Conservation (phyloP, 2,113 vertebrate species). For the Lathamus discolor region DNA sequence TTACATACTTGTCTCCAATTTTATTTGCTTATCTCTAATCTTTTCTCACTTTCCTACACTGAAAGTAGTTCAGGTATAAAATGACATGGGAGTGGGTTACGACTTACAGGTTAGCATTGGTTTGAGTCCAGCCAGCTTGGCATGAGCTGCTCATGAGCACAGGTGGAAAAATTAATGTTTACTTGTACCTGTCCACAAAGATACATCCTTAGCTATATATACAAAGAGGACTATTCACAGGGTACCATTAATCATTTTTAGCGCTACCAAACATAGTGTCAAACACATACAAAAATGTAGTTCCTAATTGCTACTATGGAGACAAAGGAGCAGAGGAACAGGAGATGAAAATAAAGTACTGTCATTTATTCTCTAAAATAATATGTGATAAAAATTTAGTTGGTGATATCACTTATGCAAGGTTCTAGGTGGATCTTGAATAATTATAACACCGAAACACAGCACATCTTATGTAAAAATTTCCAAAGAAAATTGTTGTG, state of each 20-base stretch:
- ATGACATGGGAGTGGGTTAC: background rate
- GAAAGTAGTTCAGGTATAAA: background rate
- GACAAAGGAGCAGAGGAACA: constrained; percentile 16
- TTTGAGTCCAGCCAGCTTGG: background rate
- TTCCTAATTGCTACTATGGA: constrained; percentile 41
- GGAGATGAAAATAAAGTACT: constrained; percentile 26
- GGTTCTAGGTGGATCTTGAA: background rate
- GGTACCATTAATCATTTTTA: constrained; percentile 43
- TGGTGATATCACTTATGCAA: background rate
- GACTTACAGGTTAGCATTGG: background rate
- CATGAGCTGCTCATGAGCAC: background rate
- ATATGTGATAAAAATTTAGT: background rate
- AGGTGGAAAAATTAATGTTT: constrained; percentile 20
- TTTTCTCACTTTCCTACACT: background rate
- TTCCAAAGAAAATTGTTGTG: background rate
- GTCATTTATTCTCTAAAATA: constrained; percentile 14
- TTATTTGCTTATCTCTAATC: background rate
- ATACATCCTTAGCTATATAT: background rate
- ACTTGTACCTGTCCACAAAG: background rate
- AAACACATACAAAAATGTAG: background rate
- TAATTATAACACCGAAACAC: background rate
- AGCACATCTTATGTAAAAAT: background rate
- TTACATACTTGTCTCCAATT: background rate
- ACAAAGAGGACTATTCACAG: background rate
- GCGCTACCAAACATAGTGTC: constrained; percentile 6